Evolutionary conservation across 2,888 invertebrate species (phyloP), one percentile per base, ranked within the genome.

Genomic region (Oligia fasciuncula): DNA sequence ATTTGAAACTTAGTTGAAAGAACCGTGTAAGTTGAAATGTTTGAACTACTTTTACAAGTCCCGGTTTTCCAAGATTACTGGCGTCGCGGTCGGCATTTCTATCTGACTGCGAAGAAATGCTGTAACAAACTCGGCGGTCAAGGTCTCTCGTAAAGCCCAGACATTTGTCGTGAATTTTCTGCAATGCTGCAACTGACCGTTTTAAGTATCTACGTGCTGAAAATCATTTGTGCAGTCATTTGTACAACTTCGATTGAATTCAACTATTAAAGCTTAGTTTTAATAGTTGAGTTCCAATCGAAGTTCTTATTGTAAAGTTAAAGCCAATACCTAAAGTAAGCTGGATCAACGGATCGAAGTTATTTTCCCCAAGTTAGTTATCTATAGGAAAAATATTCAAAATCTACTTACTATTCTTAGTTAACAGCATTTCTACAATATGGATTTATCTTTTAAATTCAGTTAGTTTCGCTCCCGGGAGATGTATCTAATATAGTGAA

Each of bases 391-490:
- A 63, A 66, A 73, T 62, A 49, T 66, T 51, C 66, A 19, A 60
- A 29, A 65, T 65, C 29, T 60, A 54, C 35, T 49, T 60, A 54
- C 35, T 49, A 63, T 70, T 46, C 60, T 73, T 65, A 14, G n/a
- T 49, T 60, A 67, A 66, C 8, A 75, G 67, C 13, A 46, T 60
- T 35, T 77, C 51, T 60, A 54, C 57, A 68, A 76, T 77, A 81
- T 62, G 69, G 70, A 80, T 76, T 73, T 76, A 49, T 65, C 14
- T 81, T 76, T 75, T 66, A 81, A 67, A 80, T 80, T 71, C 73
- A 73, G 77, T 87, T 70, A 75, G 65, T 62, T 73, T 43, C 49
- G 69, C 51, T 77, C 57, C 40, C 71, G 17, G 5, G 19, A 43
- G 57, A 77, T 67, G 43, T 65, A 60, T 13, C 4, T 60, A 70